Percentiles rank a stretch among this genome's conserved stretches.
Conservation (phyloP, 2,888 invertebrate genomes). For the Caenorhabditis sp. region DNA sequence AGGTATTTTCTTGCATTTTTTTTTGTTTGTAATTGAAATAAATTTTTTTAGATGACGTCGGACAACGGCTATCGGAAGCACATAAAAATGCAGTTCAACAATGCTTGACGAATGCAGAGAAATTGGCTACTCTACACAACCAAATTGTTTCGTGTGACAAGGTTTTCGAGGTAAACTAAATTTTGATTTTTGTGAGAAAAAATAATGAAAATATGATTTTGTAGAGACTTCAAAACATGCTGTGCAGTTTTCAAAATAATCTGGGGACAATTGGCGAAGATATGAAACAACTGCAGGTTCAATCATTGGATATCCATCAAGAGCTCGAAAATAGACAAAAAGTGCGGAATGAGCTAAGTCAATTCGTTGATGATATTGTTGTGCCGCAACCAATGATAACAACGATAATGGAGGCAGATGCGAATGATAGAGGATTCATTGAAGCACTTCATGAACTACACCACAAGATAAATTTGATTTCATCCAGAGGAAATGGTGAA, state of each 20-base stretch:
- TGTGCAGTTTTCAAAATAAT: conserved; percentile 80
- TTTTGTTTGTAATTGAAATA: too few relatives aligned
- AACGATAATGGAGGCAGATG: conserved; percentile 88
- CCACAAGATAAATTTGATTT: conserved; percentile 81
- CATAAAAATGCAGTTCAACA: conserved; percentile 62
- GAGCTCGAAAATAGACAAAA: conserved; percentile 93
- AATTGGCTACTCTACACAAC: conserved; percentile 76
- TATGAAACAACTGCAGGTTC: conserved; percentile 81
- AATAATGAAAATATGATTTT: conserved; percentile 48
- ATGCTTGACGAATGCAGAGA: conserved; percentile 65
- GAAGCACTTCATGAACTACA: conserved; percentile 89
- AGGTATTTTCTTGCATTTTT: conserved; percentile 24
- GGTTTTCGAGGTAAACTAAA: conserved; percentile 81
- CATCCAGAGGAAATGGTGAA: conserved; percentile 78
- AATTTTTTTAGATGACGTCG: conserved; percentile 60
- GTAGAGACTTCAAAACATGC: conserved; percentile 78
- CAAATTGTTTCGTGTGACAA: conserved; percentile 95
- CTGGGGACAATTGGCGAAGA: conserved; percentile 95
- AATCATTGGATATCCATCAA: conserved; percentile 46
- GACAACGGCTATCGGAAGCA: conserved; percentile 55
- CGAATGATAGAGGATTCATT: conserved; percentile 91
- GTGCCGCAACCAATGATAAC: conserved; percentile 93
- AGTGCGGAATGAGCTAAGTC: conserved; percentile 91
- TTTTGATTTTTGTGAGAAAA: background rate
- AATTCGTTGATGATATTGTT: conserved; percentile 98